Conservation (phyloP, 2,113 vertebrate genomes). For the Plecotus auritus region DNA sequence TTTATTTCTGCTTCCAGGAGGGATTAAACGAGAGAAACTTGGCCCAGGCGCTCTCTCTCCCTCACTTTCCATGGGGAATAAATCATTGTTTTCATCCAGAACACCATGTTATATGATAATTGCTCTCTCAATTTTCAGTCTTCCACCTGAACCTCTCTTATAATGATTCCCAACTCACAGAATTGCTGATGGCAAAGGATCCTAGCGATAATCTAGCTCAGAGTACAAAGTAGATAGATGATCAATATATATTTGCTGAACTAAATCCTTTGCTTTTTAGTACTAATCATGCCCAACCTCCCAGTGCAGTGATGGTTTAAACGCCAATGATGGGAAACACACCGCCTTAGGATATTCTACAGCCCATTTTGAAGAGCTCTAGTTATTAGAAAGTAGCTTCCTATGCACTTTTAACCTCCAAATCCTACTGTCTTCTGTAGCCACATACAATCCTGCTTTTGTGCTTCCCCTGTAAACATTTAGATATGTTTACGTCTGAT, state of each 20-base stretch:
- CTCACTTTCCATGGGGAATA: constrained; percentile 7
- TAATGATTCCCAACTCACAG: background rate
- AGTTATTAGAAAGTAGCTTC: background rate
- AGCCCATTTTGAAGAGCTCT: background rate
- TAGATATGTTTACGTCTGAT: background rate
- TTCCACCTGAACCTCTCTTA: background rate
- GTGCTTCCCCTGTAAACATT: background rate
- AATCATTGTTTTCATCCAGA: background rate
- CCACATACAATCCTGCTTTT: background rate
- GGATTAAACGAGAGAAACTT: constrained; percentile 45
- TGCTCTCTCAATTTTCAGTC: background rate
- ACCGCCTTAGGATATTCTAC: background rate
- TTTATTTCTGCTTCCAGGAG: constrained; percentile 69
- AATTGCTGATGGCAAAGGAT: background rate
- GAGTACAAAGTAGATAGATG: background rate
- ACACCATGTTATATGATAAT: background rate
- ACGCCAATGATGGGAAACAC: background rate
- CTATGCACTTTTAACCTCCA: background rate
- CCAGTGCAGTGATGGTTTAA: background rate
- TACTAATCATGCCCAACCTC: background rate
- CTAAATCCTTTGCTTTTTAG: background rate
- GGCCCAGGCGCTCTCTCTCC: background rate
- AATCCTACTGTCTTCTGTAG: background rate
- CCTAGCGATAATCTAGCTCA: background rate
- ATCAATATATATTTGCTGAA: background rate